Evolutionary conservation across 2,888 invertebrate genomes (phyloP).

Genomic region (Hyposoter dolosus): DNA sequence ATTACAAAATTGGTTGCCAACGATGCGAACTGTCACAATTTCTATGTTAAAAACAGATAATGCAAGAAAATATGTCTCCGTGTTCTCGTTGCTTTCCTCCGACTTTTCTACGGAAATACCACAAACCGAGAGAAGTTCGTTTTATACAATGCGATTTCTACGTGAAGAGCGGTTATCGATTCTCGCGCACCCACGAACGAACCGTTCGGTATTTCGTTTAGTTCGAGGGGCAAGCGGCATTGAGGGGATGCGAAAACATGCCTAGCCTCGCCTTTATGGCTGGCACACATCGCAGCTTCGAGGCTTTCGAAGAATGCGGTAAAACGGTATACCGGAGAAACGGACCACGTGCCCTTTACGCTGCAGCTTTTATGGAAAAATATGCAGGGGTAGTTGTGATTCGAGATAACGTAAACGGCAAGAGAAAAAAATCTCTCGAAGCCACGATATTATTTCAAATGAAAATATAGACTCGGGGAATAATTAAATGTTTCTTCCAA

Average conservation of each 20-base stretch:
- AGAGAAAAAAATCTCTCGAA: neutral
- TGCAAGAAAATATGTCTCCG: neutral
- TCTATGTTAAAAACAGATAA: neutral
- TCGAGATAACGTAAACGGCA: neutral
- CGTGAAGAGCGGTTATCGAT: constrained; percentile 45
- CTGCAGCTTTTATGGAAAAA: constrained; percentile 25
- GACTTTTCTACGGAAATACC: constrained; percentile 23
- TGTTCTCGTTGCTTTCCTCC: constrained; percentile 4
- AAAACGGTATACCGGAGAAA: constrained; percentile 12
- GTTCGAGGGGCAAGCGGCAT: constrained; percentile 12
- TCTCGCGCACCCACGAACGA: constrained; percentile 39
- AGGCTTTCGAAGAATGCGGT: constrained; percentile 58
- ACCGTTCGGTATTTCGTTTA: constrained; percentile 58
- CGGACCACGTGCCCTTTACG: constrained; percentile 20
- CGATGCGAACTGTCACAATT: constrained; percentile 32
- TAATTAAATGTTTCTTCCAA: neutral
- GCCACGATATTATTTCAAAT: neutral
- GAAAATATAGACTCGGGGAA: neutral
- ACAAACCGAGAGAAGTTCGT: constrained; percentile 33
- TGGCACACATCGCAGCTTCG: constrained; percentile 39
- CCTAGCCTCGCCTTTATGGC: constrained; percentile 22
- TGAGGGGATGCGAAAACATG: constrained; percentile 30
- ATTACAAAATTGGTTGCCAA: constrained; percentile 23
- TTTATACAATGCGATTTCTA: constrained; percentile 56
- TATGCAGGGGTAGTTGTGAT: constrained; percentile 17